A percentile compares a stretch with the other conserved stretches of the same genome.
phyloP scores from a whole-genome alignment of 2,113 vertebrate genomes.

The Rhynchomys soricoides region DNA sequence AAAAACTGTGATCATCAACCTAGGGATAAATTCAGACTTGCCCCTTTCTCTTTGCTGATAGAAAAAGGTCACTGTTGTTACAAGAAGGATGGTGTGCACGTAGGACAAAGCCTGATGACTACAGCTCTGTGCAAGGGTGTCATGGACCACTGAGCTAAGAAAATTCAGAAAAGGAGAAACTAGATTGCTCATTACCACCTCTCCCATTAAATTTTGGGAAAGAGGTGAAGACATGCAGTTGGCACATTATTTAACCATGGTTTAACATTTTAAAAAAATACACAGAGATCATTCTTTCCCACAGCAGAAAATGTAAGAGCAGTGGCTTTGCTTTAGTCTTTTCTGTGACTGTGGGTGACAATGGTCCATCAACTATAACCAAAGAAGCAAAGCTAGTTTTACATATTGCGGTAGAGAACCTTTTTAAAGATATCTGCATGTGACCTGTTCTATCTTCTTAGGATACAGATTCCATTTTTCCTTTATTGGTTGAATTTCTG shows the following conservation, averaged over 20 bases:
- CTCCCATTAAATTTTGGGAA: not conserved
- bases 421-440: not conserved
- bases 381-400: not conserved
- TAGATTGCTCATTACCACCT: not conserved
- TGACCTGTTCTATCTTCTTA: not conserved
- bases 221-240: not conserved
- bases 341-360: not conserved
- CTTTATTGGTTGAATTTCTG: not conserved
- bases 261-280: not conserved
- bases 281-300: not conserved
- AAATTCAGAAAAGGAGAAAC: not conserved
- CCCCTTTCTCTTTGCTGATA: not conserved
- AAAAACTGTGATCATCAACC: constrained; percentile 43
- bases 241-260: not conserved
- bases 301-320: not conserved
- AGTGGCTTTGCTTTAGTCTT: not conserved
- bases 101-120: not conserved
- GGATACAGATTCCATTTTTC: not conserved
- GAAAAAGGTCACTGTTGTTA: not conserved
- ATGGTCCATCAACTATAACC: not conserved
- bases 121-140: not conserved
- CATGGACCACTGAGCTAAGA: not conserved
- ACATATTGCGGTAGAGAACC: not conserved
- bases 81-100: not conserved
- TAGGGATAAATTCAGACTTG: not conserved